Conservation (phyloP, 2,888 invertebrate species). For the Polietes domitor region DNA sequence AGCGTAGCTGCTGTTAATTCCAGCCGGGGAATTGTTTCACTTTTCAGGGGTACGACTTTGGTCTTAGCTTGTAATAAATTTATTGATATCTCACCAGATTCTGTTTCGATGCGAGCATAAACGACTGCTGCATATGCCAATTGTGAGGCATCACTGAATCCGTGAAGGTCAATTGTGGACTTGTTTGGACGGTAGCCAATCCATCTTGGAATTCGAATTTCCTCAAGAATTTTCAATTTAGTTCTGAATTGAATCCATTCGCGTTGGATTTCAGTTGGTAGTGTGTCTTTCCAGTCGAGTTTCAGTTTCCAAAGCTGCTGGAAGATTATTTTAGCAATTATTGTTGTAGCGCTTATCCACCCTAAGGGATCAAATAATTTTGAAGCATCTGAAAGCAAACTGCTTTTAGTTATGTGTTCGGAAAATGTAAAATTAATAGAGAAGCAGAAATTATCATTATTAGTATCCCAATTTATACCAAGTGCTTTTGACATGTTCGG, state of each 20-base stretch:
- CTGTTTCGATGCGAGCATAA: slow-evolving; percentile 46
- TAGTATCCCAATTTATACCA: slow-evolving; percentile 45
- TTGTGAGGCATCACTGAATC: slow-evolving; percentile 57
- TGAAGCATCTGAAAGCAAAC: slow-evolving; percentile 51
- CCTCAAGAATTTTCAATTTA: slow-evolving; percentile 41
- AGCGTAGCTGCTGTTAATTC: slow-evolving; percentile 10
- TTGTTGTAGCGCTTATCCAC: slow-evolving; percentile 57
- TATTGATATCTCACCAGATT: slow-evolving; percentile 14
- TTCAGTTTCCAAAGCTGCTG: slow-evolving; percentile 59
- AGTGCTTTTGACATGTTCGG: slow-evolving; percentile 35
- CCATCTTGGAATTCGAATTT: slow-evolving; percentile 52
- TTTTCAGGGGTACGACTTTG: slow-evolving; percentile 36
- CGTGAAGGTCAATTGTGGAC: slow-evolving; percentile 49
- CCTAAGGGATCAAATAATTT: slow-evolving; percentile 64
- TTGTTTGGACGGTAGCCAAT: not conserved
- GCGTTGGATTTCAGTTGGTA: slow-evolving; percentile 36
- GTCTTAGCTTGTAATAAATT: slow-evolving; percentile 37
- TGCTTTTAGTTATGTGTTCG: slow-evolving; percentile 31
- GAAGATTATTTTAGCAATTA: slow-evolving; percentile 62
- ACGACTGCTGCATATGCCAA: slow-evolving; percentile 54
- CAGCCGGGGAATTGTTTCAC: slow-evolving; percentile 27
- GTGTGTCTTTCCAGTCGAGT: slow-evolving; percentile 55
- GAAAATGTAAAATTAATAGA: slow-evolving; percentile 31
- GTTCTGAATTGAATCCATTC: slow-evolving; percentile 44
- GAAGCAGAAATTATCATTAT: slow-evolving; percentile 41